Base-by-base conservation (phyloP, 23 tunicate genomes). In the Trididemnum nubilum region DNA sequence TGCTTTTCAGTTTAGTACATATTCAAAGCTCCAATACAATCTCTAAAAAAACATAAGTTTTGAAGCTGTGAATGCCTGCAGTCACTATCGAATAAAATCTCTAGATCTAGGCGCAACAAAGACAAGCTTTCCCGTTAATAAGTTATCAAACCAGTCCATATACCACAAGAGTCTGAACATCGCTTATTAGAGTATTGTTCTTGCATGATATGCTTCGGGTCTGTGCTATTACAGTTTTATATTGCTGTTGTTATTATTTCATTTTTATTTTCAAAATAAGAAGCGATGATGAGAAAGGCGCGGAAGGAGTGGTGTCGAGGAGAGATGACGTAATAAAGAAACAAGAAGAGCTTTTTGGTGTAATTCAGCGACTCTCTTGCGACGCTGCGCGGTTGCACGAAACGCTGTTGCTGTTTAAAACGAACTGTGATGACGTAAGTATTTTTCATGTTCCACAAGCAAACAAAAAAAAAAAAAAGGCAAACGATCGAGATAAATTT, bases 361-460 rank as follows among this genome's bases (percentile, higher is more conserved):
- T 66, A 22, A 81, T 90, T 34, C 0, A 35, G 2, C 51, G 60
- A 21, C 74, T 54, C 40, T 35, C 78, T 19, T 33, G 66, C n/a
- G 96, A 90, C 24, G 78, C 96, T 2, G 33, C 64, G 32, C 76
- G 82, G 35, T 81, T 90, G 9, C 61, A 81, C 25, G 96, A 90
- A 2, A 90, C 81, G 83, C 9, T 52, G 33, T 51, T 34, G 0
- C 44, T 90, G 37, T 89, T 83, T 66, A 67, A 63, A 19, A 34
- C 82, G 15, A 83, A 78, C 33, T 89, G 87, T 51, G 72, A 89
- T 33, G 85, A 89, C 37, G 94, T 88, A 34, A 30, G 83, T 44
- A 34, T 34, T 49, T 2, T 51, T 22, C 5, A 24, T 64, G 9
- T 44, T 44, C 9, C 54, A 44, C 9, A 44, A n/a, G n/a, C n/a